Evolutionary conservation across 1,140 invertebrate genomes (phyloP), one percentile per base, ranked within the genome.

Genomic region (Pygmarrhopalites habei): DNA sequence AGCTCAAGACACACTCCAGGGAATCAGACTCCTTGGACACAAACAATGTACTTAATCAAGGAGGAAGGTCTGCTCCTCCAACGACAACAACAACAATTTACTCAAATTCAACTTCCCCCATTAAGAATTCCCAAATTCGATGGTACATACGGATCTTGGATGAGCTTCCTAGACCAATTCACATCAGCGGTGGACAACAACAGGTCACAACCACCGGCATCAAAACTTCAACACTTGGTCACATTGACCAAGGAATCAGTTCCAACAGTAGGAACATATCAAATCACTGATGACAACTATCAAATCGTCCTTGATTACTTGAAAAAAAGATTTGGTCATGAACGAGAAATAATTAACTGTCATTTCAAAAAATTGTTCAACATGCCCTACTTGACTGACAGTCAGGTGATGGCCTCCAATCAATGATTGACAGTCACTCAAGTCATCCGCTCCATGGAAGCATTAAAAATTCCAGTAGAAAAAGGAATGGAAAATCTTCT

Each of bases 201-300:
- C n/a, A 21, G 5, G 14, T 2, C 3, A 4, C 14, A 28, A 3
- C 7, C 23, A 7, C 3, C 2, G 0, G 44, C 59, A 2, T 25
- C 39, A 26, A 60, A 60, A 19, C 25, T 60, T 17, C 58, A 60
- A 49, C 28, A 30, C 23, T 23, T 60, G 12, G 39, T 41, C 2
- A 26, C 17, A 1, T 26, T 60, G 2, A 19, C 43, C 1, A 44
- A 44, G 3, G 58, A 60, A 32, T 15, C 58, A 10, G 28, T 17
- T 2, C 23, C 3, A 7, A 2, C 39, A 30, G 21, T 60, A 14
- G 19, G 30, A 2, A 1, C 43, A 1, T 47, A 15, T 4, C 19
- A 46, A 29, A 47, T 60, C 21, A 60, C 58, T 2, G 46, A 60
- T 32, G 14, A 1, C 30, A 60, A 60, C 35, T 60, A 60, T 51